phyloP scores from a whole-genome alignment of 2,113 vertebrate species.

The Hydrolagus affinis region DNA sequence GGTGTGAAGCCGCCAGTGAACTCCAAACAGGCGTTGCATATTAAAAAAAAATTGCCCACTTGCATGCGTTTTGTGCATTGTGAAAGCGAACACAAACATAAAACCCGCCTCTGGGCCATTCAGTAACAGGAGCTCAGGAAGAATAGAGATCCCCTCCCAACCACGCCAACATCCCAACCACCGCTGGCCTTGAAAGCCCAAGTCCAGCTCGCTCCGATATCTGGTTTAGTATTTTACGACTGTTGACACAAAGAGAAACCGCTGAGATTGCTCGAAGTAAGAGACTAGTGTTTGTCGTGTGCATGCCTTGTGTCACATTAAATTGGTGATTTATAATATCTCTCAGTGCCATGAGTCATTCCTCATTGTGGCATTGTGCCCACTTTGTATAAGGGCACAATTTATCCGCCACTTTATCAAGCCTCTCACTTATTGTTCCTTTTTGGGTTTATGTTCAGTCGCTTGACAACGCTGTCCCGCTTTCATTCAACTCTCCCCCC shows the following conservation, averaged over 20 bases:
- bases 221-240: constrained; percentile 19
- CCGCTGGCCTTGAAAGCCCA: constrained; percentile 17
- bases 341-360: neutral
- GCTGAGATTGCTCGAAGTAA: constrained; percentile 18
- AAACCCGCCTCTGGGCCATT: neutral
- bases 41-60: constrained; percentile 16
- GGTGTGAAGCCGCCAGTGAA: neutral
- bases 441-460: neutral
- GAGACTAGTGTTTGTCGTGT: neutral
- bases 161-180: neutral
- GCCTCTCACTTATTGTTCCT: neutral
- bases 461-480: neutral
- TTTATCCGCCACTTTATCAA: neutral
- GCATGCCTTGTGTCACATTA: neutral
- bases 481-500: neutral
- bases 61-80: neutral
- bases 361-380: neutral
- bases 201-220: neutral
- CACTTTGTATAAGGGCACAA: neutral
- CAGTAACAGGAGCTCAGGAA: neutral
- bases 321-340: constrained; percentile 5
- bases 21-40: neutral
- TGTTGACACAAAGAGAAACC: constrained; percentile 9
- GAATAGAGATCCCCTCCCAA: neutral
- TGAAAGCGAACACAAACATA: neutral